Evolutionary conservation across 1,140 invertebrate species (phyloP), one percentile per base, ranked within the genome.

Genomic region (Calliopsis andreniformis): DNA sequence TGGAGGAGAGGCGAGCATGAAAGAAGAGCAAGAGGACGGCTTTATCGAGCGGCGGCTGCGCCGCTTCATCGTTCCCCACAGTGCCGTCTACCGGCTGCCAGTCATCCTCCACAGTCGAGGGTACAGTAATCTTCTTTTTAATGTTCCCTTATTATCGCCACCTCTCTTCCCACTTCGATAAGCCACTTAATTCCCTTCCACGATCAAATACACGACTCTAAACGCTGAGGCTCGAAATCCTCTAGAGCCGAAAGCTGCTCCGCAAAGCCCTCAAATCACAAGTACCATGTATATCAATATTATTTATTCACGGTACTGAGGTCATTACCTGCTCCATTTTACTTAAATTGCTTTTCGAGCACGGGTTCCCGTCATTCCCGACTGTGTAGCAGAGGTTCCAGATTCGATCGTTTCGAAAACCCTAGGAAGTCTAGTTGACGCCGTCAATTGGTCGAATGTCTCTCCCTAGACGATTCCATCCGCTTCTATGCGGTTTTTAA

Each of bases 41-140:
- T 84, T 87, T 91, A 91, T 91, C 87, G 89, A 91, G 89, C 90
- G 89, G 88, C 89, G 89, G 79, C 61, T 90, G 89, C 90, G 89
- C 86, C 47, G 8, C 35, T 67, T 63, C 18, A 76, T 62, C 70
- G 58, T 69, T 43, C 62, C 35, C 55, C 20, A 58, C 25, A 53
- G 59, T 35, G 67, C 32, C 58, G 66, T 10, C 63, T 62, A 23
- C 4, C 39, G 62, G 49, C n/a, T 53, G 20, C 3, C 39, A 43
- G 28, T 63, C 18, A 55, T 28, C 12, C 25, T 43, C 70, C 4
- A 14, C 3, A 25, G 8, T 16, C 16, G 12, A 43, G n/a, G 23
- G 39, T 43, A 39, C 35, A 28, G 23, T 63, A 68, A 12, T 25
- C 35, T 20, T 20, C 16, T 32, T 23, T 28, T 30, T 16, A 4